Base-by-base conservation (phyloP, 1,140 invertebrate genomes). In the Trichonephila clavipes region DNA sequence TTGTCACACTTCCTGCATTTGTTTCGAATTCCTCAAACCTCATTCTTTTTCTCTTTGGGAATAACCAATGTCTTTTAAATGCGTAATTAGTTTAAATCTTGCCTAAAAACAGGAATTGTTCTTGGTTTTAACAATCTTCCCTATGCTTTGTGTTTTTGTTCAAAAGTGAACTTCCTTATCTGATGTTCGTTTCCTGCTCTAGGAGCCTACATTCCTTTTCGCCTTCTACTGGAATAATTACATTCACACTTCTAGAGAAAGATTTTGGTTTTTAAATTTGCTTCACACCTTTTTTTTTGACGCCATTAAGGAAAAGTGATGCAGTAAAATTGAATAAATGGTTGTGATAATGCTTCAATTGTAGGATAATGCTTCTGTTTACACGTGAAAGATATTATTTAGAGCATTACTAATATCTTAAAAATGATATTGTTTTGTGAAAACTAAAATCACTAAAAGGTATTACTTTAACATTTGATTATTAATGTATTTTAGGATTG, bases 111-210 rank as follows among this genome's bases (percentile, higher is more conserved):
- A 34, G 28, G 16, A 77, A 72, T 72, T 72, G 69, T 77, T 28
- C 72, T 77, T 77, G 28, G 14, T 34, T 77, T 40, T 40, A 40
- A 34, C 28, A 77, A 40, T 40, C 28, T 77, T 40, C 72, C 72
- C 40, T 28, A 7, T 34, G 72, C 72, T 77, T 77, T 77, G 34
- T 72, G 72, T 19, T 77, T 77, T 77, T 18, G 72, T 34, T 77
- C 34, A 77, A 72, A 77, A 77, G 1, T 77, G 72, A 21, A 40
- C 72, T 77, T 77, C 72, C 72, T 77, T 77, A 77, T 77, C 72
- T 77, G 69, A 40, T 77, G 72, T 18, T 7, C 28, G 34, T 77
- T 77, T 77, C 72, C 28, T 40, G 28, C 28, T 77, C 16, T 2
- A 1, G 72, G 34, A 77, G 72, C 34, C 28, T 4, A 40, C 34